Evolutionary conservation across 2,888 invertebrate species (phyloP).

Genomic region (Antheraea assamensis): DNA sequence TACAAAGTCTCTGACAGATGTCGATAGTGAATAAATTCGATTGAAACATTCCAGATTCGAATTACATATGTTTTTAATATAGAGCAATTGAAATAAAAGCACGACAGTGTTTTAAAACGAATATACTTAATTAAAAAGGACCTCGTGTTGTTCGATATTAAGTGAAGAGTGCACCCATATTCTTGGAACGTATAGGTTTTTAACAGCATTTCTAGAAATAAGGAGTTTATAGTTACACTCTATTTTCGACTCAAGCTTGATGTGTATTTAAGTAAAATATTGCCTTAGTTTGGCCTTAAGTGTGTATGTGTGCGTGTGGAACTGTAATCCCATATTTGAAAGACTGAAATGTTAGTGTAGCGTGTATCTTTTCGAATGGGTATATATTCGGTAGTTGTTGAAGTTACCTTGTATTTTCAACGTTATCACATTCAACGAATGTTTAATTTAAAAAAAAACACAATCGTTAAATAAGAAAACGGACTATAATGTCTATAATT

Average conservation of each 20-base stretch:
- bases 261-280: conserved; percentile 25
- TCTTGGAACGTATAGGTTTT: neutral
- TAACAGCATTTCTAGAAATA: conserved; percentile 4
- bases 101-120: neutral
- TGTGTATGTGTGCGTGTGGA: conserved; percentile 16
- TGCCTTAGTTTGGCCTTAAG: conserved; percentile 47
- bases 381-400: conserved; percentile 26
- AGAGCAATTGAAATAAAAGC: neutral
- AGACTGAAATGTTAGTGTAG: conserved; percentile 52
- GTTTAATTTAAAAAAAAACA: neutral
- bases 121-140: neutral
- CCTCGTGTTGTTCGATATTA: neutral
- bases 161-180: neutral
- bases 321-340: conserved; percentile 44
- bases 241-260: conserved; percentile 15
- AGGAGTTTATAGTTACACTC: neutral
- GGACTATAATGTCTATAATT: neutral
- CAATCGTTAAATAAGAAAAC: too few relatives aligned
- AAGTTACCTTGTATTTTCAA: too few relatives aligned
- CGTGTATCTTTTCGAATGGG: conserved; percentile 31
- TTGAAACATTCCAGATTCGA: neutral
- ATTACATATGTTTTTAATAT: neutral
- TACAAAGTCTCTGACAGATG: neutral
- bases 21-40: neutral
- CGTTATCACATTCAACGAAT: neutral